Evolutionary conservation across 2,888 invertebrate genomes (phyloP).

Genomic region (Melipona bicolor): DNA sequence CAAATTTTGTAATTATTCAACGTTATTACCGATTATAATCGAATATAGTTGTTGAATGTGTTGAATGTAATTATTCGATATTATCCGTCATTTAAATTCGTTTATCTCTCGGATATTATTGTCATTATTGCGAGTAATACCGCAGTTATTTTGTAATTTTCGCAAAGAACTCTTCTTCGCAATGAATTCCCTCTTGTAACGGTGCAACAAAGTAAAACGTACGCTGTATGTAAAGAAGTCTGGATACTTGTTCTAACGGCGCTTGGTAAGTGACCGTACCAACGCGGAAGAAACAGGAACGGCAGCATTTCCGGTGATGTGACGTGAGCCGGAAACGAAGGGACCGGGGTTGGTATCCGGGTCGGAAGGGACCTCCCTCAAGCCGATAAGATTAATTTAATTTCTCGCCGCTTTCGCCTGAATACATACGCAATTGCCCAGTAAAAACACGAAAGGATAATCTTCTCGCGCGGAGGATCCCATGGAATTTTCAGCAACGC

Average conservation of each 20-base stretch:
- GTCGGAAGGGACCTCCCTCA: slow-evolving; percentile 60
- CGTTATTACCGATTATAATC: neutral
- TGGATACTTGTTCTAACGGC: neutral
- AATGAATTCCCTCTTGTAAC: neutral
- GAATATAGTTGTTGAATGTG: no score
- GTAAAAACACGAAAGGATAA: slow-evolving; percentile 28
- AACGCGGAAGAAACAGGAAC: slow-evolving; percentile 38
- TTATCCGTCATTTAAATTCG: neutral
- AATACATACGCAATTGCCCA: slow-evolving; percentile 24
- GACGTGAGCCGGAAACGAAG: slow-evolving; percentile 61
- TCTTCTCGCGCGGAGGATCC: neutral
- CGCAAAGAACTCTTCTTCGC: neutral
- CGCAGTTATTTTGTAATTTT: neutral
- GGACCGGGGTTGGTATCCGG: slow-evolving; percentile 47
- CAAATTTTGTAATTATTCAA: neutral
- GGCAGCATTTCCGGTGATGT: slow-evolving; percentile 53
- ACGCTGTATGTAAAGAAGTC: no score
- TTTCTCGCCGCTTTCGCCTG: slow-evolving; percentile 66
- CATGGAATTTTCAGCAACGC: slow-evolving; percentile 5
- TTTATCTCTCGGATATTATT: neutral
- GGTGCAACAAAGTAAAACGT: neutral
- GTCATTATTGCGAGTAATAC: neutral
- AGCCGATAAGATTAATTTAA: slow-evolving; percentile 78
- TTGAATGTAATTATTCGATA: neutral
- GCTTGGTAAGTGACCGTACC: slow-evolving; percentile 25